Evolutionary conservation across 2,797 vertebrate genomes (phyloP).

Genomic region (Phoxinus dragarum): DNA sequence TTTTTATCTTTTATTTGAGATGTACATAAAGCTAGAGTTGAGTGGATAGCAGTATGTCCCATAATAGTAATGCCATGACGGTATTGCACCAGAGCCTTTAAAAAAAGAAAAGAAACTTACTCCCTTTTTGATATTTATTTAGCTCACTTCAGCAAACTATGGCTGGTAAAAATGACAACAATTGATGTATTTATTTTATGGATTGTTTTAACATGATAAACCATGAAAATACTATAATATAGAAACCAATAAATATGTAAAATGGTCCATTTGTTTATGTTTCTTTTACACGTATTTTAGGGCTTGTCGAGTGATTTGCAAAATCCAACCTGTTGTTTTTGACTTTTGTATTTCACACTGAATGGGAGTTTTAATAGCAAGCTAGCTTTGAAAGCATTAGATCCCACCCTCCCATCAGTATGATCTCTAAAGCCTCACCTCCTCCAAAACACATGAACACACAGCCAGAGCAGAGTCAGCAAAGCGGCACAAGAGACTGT

Average conservation of each 20-base stretch:
- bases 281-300: not conserved
- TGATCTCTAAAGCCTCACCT: not conserved
- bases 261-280: constrained; percentile 50
- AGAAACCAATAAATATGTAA: constrained; percentile 75
- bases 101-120: not conserved
- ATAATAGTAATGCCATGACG: constrained; percentile 41
- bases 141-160: constrained; percentile 57
- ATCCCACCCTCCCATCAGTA: not conserved
- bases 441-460: not conserved
- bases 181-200: constrained; percentile 69
- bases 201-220: constrained; percentile 70
- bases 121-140: constrained; percentile 36
- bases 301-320: not conserved
- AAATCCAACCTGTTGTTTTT: not conserved
- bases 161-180: constrained; percentile 40
- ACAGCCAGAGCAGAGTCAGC: not conserved
- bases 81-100: constrained; percentile 51
- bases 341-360: not conserved
- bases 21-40: not conserved
- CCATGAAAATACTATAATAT: constrained; percentile 68
- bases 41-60: not conserved
- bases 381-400: not conserved
- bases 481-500: too few species aligned
- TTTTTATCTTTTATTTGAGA: not conserved
- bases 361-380: not conserved